Percentiles rank a stretch among this genome's conserved stretches.
phyloP scores from a whole-genome alignment of 1,140 invertebrate genomes.

The Drosophila lowei region DNA sequence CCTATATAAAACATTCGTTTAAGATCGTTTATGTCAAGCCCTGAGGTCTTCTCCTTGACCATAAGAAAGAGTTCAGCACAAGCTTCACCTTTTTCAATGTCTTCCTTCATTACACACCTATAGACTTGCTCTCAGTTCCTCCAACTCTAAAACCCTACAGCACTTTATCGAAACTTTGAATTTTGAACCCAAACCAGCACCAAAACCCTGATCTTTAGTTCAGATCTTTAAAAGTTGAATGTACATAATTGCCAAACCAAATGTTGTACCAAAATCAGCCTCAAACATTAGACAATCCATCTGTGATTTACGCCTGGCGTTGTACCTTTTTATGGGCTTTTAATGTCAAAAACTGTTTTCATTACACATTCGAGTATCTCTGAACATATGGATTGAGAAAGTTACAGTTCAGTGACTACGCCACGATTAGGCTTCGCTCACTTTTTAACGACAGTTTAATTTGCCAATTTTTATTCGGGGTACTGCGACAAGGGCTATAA shows the following conservation, averaged over 20 bases:
- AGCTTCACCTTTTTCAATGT: slow-evolving; percentile 32
- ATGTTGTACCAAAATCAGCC: background rate
- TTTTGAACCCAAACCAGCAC: background rate
- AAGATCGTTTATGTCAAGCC: too few species aligned
- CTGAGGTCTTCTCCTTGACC: too few species aligned
- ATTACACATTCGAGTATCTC: slow-evolving; percentile 10
- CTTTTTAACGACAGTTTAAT: slow-evolving; percentile 74
- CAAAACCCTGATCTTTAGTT: background rate
- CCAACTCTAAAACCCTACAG: slow-evolving; percentile 1
- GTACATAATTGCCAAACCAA: too few species aligned
- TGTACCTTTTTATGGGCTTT: slow-evolving; percentile 52
- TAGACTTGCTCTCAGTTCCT: slow-evolving; percentile 20
- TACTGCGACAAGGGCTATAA: slow-evolving; percentile 53
- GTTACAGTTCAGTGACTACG: slow-evolving; percentile 33
- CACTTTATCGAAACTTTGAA: background rate
- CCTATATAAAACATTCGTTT: too few species aligned
- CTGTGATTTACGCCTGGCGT: slow-evolving; percentile 11
- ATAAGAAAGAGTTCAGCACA: slow-evolving; percentile 32
- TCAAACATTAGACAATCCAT: too few species aligned
- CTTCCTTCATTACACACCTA: slow-evolving; percentile 35
- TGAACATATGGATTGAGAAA: slow-evolving; percentile 12
- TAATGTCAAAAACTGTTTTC: slow-evolving; percentile 27
- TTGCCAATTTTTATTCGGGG: slow-evolving; percentile 49
- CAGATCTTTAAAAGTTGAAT: background rate
- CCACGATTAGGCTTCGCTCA: slow-evolving; percentile 4